Evolutionary conservation across 2,888 invertebrate species (phyloP).

Genomic region (Drosophila demipolita): DNA sequence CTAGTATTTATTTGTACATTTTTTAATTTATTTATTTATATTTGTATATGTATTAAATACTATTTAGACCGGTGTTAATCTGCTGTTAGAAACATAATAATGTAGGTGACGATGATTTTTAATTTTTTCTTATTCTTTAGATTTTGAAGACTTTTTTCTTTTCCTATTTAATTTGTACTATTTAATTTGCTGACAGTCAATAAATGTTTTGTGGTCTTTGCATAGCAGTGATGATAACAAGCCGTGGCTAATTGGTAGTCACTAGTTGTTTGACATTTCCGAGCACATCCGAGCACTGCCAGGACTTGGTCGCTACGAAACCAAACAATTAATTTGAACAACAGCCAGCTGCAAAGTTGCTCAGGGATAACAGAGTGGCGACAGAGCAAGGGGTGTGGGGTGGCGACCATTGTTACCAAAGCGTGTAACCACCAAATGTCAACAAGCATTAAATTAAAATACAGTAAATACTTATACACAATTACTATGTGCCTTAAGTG

Average conservation of each 20-base stretch:
- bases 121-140: background rate
- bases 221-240: slow-evolving; percentile 29
- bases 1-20: background rate
- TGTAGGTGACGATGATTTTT: background rate
- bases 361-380: slow-evolving; percentile 3
- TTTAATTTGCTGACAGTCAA: background rate
- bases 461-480: slow-evolving; percentile 46
- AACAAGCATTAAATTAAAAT: slow-evolving; percentile 72
- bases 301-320: slow-evolving; percentile 29
- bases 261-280: slow-evolving; percentile 26
- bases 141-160: background rate
- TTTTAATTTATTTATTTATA: background rate
- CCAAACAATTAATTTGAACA: slow-evolving; percentile 61
- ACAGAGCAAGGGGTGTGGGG: background rate
- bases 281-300: slow-evolving; percentile 11
- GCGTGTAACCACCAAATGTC: slow-evolving; percentile 61
- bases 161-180: background rate
- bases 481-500: slow-evolving; percentile 1
- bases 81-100: too few relatives aligned
- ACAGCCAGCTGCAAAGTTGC: slow-evolving; percentile 40
- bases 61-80: too few relatives aligned
- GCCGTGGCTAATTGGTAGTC: slow-evolving; percentile 41
- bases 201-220: slow-evolving; percentile 7
- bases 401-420: slow-evolving; percentile 38
- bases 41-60: background rate